These are phyloP conservation scores for Selene dorsalis DNA, from an alignment of 2,797 vertebrate species.

Conservation along the genomic window DNA sequence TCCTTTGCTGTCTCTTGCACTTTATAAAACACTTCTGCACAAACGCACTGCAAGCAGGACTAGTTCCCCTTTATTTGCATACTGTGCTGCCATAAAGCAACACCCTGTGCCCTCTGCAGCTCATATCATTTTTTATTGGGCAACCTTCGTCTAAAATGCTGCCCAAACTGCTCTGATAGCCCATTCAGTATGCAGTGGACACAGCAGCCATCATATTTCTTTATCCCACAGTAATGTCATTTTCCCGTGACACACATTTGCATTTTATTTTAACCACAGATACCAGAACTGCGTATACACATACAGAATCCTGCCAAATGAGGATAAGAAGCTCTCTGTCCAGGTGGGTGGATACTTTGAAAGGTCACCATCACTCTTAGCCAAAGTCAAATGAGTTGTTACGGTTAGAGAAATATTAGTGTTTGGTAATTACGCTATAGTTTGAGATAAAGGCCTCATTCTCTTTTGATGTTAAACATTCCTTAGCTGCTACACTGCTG, in stretches of 20 bases:
- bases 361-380: background rate
- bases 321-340: slow-evolving; percentile 93
- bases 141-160: slow-evolving; percentile 23
- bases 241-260: slow-evolving; percentile 51
- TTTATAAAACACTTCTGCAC: slow-evolving; percentile 23
- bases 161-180: background rate
- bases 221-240: background rate
- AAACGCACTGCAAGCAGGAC: slow-evolving; percentile 26
- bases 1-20: background rate
- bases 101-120: slow-evolving; percentile 34
- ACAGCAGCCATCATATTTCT: background rate
- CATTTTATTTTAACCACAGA: slow-evolving; percentile 79
- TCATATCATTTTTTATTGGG: slow-evolving; percentile 3
- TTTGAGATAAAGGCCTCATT: background rate
- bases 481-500: background rate
- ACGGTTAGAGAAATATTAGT: background rate
- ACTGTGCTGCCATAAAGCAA: slow-evolving; percentile 27
- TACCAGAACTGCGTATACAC: slow-evolving; percentile 96
- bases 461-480: background rate
- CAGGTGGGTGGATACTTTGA: slow-evolving; percentile 86
- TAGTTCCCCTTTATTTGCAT: slow-evolving; percentile 78
- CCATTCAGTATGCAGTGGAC: background rate
- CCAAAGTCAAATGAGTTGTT: background rate
- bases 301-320: slow-evolving; percentile 96
- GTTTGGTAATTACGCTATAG: background rate